Conservation (phyloP, 1,140 invertebrate species). For the Phymorhynchus buccinoides region DNA sequence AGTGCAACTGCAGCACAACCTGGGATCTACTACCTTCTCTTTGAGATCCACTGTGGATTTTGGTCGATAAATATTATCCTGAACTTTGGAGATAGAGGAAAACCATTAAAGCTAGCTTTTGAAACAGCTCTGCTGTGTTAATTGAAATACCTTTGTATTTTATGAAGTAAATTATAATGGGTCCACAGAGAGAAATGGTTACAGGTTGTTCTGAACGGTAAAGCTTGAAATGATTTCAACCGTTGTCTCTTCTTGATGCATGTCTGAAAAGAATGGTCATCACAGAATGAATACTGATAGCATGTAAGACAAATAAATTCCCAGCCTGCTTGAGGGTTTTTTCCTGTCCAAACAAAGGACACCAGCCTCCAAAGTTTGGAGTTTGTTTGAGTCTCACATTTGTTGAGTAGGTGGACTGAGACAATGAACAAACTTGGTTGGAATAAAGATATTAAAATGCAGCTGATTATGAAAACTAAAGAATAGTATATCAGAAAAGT, state of each 20-base stretch:
- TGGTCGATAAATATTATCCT: no score
- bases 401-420: background rate
- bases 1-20: background rate
- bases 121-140: no score
- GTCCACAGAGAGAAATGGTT: background rate
- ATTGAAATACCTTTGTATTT: no score
- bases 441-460: no score
- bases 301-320: no score
- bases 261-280: slow-evolving; percentile 4
- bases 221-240: background rate
- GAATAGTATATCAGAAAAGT: background rate
- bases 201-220: background rate
- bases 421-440: background rate
- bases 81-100: background rate
- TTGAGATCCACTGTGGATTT: no score
- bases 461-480: no score
- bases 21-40: no score
- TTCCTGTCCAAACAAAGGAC: background rate
- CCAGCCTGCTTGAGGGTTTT: background rate
- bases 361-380: background rate
- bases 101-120: background rate
- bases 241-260: background rate
- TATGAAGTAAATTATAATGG: background rate
- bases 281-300: background rate
- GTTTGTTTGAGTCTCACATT: background rate